These are phyloP conservation scores for Sminthurides aquaticus DNA, from an alignment of 2,888 invertebrate genomes.

Conservation along the genomic window DNA sequence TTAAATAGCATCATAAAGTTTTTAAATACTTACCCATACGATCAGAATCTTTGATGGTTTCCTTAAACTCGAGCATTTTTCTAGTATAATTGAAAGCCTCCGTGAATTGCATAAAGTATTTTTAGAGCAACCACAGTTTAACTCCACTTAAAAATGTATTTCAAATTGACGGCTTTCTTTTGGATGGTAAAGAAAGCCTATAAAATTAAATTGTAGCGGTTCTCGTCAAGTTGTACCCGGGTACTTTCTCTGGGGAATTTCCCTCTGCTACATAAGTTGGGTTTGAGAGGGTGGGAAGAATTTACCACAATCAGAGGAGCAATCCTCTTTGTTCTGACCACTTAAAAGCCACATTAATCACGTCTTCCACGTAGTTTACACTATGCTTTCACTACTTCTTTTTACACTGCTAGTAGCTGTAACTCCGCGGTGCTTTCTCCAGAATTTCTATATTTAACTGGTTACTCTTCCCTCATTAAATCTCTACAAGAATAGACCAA, in stretches of 20 bases:
- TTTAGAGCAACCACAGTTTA: background rate
- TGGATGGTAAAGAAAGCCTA: background rate
- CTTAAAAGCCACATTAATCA: conserved; percentile 1
- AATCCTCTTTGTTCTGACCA: background rate
- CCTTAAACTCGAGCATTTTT: conserved; percentile 40
- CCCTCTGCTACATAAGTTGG: too few species aligned
- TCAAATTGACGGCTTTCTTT: background rate
- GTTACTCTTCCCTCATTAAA: too few species aligned
- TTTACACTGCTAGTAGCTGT: too few species aligned
- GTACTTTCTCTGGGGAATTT: too few species aligned
- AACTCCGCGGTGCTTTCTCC: too few species aligned
- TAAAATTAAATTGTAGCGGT: background rate
- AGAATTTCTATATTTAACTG: too few species aligned
- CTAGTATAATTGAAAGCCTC: conserved; percentile 24
- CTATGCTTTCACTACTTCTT: too few species aligned
- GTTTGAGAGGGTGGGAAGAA: too few species aligned
- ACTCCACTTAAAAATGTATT: background rate
- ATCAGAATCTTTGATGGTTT: conserved; percentile 26
- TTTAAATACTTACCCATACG: background rate
- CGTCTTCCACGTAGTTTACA: too few species aligned
- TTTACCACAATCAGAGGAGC: background rate
- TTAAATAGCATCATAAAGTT: too few species aligned
- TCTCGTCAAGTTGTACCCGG: too few species aligned
- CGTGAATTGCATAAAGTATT: conserved; percentile 30
- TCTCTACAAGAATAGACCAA: too few species aligned